Evolutionary conservation across 1,140 invertebrate species (phyloP), one percentile per base, ranked within the genome.

Genomic region (Steinernema khuongi): DNA sequence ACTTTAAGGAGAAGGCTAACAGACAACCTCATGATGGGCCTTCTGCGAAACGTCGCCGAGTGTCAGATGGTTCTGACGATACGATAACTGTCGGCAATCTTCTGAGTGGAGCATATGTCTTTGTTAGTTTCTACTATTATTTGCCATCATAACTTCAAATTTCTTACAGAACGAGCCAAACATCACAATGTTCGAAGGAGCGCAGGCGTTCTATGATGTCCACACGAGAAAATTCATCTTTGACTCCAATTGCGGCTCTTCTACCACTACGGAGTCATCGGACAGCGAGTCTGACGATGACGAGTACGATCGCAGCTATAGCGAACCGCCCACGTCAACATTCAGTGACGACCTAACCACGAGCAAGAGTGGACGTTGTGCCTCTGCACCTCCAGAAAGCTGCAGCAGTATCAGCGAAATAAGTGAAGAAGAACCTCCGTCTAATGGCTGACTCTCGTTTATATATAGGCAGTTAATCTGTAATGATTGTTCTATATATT

Each of bases 181-280:
- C 67, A 31, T 74, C 41, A 68, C 68, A 1, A 44, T 75, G 2
- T 77, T 77, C 26, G 68, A 41, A 22, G 75, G 75, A 0, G 75
- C 75, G 4, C 73, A 77, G 30, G 30, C 72, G 28, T 67, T 29
- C 68, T 76, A 67, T 31, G 75, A 77, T 30, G 14, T 77, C 44
- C 67, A 77, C 30, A 70, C 32, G 0, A 18, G 26, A 26, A 22
- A 60, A 26, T 7, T 60, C 7, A 60, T 67, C 19, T 70, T 67
- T 14, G 70, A 67, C n/a, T n/a, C n/a, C n/a, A n/a, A n/a, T n/a
- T n/a, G n/a, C n/a, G n/a, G n/a, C n/a, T n/a, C n/a, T n/a, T n/a
- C n/a, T n/a, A n/a, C n/a, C n/a, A n/a, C n/a, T n/a, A n/a, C n/a
- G n/a, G n/a, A n/a, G n/a, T n/a, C n/a, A n/a, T n/a, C n/a, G n/a